Evolutionary conservation across 2,113 vertebrate genomes (phyloP), one percentile per base, ranked within the genome.

Genomic region (Zeus faber): DNA sequence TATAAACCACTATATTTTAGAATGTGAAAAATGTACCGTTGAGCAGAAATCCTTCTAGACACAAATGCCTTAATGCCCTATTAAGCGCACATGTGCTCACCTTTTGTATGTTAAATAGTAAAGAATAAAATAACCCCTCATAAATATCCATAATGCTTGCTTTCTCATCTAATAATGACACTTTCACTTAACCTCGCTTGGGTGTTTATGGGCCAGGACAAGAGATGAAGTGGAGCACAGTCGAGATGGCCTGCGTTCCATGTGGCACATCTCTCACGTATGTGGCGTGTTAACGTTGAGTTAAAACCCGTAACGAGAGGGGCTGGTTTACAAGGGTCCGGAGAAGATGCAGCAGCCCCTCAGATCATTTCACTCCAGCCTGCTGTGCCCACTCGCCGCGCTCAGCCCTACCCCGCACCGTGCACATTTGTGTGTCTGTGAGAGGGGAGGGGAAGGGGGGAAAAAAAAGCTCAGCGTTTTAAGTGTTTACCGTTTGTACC

Each of bases 391-490:
- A 26, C 1, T 48, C 58, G 4, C 58, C 21, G 40, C 14, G 41
- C 7, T 65, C 62, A 62, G 62, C 50, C 61, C 13, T 44, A 4
- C 17, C 9, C 18, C 41, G 9, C 18, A 5, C 39, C 17, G 17
- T 18, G 13, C n/a, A 9, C 17, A 7, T 53, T 21, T 54, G 39
- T 20, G 7, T 44, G 49, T 20, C n/a, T 16, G 56, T 22, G 68
- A 54, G 63, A 70, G 67, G 64, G 75, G 78, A 48, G 65, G 72
- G 70, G 61, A 40, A 52, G 65, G 79, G 69, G 74, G 76, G 88
- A 91, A 84, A 79, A 54, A 52, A 77, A 76, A 74, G 84, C 80
- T 93, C 89, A 91, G 88, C 86, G 21, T 83, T 89, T 92, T 83
- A 84, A 87, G 80, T 85, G 79, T 84, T 84, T 77, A 82, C 68